A percentile compares a stretch with the other conserved stretches of the same genome.
Conservation (phyloP, 2,113 vertebrate genomes). For the Alligator sinensis region DNA sequence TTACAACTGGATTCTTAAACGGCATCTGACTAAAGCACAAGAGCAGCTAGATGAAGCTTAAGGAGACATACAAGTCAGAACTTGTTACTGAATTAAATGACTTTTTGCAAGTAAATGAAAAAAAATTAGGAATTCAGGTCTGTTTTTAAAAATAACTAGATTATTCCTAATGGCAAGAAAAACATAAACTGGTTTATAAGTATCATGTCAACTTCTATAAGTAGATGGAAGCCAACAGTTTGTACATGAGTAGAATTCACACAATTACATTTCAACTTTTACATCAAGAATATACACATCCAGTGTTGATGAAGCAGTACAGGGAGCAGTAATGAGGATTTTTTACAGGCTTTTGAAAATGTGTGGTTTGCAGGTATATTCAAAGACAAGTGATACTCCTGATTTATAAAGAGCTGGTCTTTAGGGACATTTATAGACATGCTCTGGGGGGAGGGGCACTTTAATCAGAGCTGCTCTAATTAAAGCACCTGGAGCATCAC, state of each 20-base stretch:
- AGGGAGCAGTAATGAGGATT: not conserved
- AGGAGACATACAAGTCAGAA: not conserved
- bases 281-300: constrained; percentile 11
- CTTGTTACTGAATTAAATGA: not conserved
- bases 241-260: constrained; percentile 25
- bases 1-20: not conserved
- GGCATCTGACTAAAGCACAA: not conserved
- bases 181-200: not conserved
- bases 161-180: not conserved
- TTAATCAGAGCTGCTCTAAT: too few relatives aligned
- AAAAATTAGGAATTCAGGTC: not conserved
- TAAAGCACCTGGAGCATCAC: too few relatives aligned
- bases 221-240: constrained; percentile 45
- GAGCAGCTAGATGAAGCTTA: not conserved
- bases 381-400: not conserved
- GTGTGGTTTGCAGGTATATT: not conserved
- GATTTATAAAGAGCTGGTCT: not conserved
- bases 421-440: too few relatives aligned
- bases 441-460: too few relatives aligned
- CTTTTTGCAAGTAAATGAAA: not conserved
- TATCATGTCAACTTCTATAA: constrained; percentile 9
- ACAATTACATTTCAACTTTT: constrained; percentile 39
- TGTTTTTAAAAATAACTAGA: not conserved
- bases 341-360: not conserved
- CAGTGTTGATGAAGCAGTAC: constrained; percentile 3